A percentile compares a stretch with the other conserved stretches of the same genome.
Evolutionary conservation across 2,888 invertebrate species (phyloP).

Genomic region (Drosophila glabriapex): DNA sequence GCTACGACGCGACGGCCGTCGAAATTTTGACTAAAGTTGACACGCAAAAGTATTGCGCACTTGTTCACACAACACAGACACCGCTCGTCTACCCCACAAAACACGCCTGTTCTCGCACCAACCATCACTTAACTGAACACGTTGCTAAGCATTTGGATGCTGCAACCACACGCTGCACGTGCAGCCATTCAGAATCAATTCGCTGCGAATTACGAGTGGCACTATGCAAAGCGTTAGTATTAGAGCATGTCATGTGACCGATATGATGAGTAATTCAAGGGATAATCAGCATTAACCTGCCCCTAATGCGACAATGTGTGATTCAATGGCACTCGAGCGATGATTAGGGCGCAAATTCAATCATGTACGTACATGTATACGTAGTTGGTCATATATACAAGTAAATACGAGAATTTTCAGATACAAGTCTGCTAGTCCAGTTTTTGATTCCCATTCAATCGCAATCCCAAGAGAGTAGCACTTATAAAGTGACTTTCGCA

Average conservation of each 20-base stretch:
- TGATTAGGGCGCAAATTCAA: constrained; percentile 60
- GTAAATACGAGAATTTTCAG: constrained; percentile 12
- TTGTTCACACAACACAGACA: constrained; percentile 34
- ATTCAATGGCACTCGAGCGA: constrained; percentile 60
- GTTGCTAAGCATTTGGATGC: constrained; percentile 24
- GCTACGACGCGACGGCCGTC: constrained; percentile 3
- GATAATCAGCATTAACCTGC: constrained; percentile 59
- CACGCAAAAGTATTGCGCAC: constrained; percentile 40
- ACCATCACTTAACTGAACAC: constrained; percentile 19
- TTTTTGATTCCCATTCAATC: constrained; percentile 17
- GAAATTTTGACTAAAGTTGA: constrained; percentile 41
- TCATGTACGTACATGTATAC: constrained; percentile 10
- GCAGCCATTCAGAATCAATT: constrained; percentile 81
- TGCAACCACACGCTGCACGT: constrained; percentile 74
- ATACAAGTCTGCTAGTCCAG: constrained; percentile 18
- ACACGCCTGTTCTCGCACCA: constrained; percentile 7
- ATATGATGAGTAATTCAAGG: constrained; percentile 51
- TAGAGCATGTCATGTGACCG: constrained; percentile 14
- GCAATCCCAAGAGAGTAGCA: constrained; percentile 46
- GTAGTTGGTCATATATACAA: constrained; percentile 9
- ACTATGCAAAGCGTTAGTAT: constrained; percentile 35
- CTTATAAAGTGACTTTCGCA: constrained; percentile 61
- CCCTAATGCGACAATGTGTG: constrained; percentile 60
- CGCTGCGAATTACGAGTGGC: constrained; percentile 61
- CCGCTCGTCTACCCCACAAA: background rate